Conservation (phyloP, 2,113 vertebrate genomes). For the Glareola pratincola region DNA sequence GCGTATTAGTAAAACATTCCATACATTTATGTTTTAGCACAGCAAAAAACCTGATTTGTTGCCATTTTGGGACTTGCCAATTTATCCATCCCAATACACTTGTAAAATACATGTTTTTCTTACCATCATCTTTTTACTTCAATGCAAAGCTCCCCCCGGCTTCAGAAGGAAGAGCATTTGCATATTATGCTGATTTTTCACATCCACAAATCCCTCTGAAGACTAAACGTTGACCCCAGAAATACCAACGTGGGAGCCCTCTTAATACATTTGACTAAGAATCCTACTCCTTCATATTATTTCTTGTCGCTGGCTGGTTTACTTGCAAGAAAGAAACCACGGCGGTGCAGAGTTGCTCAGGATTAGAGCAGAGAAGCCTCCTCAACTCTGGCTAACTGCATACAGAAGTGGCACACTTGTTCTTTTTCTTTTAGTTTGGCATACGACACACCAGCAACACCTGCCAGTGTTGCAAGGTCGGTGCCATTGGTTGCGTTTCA, state of each 20-base stretch:
- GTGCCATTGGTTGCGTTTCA: not conserved
- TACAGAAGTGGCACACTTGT: not conserved
- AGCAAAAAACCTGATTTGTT: not conserved
- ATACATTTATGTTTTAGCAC: not conserved
- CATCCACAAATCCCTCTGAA: not conserved
- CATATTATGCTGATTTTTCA: not conserved
- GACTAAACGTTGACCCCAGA: not conserved
- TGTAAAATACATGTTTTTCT: not conserved
- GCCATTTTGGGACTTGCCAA: not conserved
- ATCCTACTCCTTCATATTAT: not conserved
- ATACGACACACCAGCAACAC: not conserved
- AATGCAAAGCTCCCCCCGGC: not conserved
- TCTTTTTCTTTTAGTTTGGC: not conserved
- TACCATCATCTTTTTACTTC: not conserved
- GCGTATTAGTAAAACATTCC: not conserved
- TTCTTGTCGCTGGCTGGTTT: not conserved
- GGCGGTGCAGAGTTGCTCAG: not conserved
- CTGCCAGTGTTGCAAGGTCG: not conserved
- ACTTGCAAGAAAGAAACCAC: not conserved
- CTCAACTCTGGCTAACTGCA: no score
- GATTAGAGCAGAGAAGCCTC: not conserved
- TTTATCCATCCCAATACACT: not conserved
- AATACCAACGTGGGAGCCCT: not conserved
- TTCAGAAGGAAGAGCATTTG: not conserved
- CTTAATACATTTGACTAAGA: not conserved